phyloP scores from a whole-genome alignment of 2,888 invertebrate species.

The Argyresthia goedartella region DNA sequence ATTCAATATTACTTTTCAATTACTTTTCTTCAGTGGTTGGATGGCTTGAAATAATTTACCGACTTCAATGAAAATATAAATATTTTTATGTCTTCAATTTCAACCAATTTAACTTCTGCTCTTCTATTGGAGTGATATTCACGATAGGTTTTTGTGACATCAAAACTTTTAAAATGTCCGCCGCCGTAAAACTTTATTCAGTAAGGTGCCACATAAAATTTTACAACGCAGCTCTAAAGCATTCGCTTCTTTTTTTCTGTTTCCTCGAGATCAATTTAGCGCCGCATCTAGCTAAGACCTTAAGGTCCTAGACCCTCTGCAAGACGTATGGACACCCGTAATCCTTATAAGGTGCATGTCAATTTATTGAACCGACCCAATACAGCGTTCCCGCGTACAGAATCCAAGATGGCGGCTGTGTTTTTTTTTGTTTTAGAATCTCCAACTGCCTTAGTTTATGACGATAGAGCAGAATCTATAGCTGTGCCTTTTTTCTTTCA shows the following conservation, averaged over 20 bases:
- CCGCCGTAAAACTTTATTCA: constrained; percentile 1
- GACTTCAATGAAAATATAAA: no score
- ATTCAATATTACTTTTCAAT: no score
- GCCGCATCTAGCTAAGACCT: constrained; percentile 1
- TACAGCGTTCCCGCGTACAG: constrained; percentile 40
- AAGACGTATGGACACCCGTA: constrained; percentile 39
- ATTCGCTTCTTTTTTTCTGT: neutral
- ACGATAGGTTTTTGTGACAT: neutral
- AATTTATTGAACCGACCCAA: constrained; percentile 55
- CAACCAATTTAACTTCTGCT: no score
- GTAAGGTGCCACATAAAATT: constrained; percentile 4
- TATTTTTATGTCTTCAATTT: no score
- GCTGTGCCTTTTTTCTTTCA: no score
- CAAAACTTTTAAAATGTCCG: neutral
- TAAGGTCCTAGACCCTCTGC: constrained; percentile 35
- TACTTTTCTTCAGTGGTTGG: no score
- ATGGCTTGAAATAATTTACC: neutral
- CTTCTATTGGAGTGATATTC: no score
- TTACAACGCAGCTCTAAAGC: constrained; percentile 1
- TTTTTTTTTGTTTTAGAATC: neutral
- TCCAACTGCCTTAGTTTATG: no score
- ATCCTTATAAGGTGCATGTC: constrained; percentile 56
- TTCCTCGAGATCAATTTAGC: neutral
- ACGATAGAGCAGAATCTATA: no score
- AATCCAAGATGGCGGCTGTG: constrained; percentile 36